Evolutionary conservation across 2,797 vertebrate species (phyloP).

Genomic region (Nyctibius grandis): DNA sequence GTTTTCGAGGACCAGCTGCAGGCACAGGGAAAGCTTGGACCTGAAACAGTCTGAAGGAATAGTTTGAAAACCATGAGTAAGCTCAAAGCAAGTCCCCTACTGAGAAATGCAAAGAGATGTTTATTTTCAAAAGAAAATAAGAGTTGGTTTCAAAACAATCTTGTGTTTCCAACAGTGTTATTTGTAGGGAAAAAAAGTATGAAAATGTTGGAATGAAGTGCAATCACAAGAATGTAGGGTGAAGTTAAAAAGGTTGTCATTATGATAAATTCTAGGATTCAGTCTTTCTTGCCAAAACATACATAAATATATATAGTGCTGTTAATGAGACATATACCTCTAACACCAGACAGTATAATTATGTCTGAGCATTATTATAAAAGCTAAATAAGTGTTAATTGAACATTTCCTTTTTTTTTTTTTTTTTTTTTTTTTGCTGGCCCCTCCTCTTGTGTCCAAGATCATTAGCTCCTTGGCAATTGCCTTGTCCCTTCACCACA

Average conservation of each 20-base stretch:
- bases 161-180: conserved; percentile 5
- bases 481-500: not conserved
- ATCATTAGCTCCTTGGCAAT: not conserved
- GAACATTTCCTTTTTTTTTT: not conserved
- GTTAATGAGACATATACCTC: not conserved
- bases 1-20: not conserved
- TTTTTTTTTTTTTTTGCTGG: not conserved
- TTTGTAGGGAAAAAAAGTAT: not conserved
- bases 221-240: conserved; percentile 35
- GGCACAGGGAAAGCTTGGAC: not conserved
- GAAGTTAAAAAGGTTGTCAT: conserved; percentile 21
- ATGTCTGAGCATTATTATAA: not conserved
- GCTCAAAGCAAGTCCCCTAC: not conserved
- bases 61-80: conserved; percentile 1
- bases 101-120: conserved; percentile 13
- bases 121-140: conserved; percentile 48
- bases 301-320: not conserved
- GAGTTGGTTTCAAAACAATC: conserved; percentile 39
- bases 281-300: conserved; percentile 23
- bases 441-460: not conserved
- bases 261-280: conserved; percentile 15
- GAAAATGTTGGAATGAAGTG: conserved; percentile 24
- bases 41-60: not conserved
- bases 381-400: conserved; percentile 18
- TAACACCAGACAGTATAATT: not conserved